Evolutionary conservation across 1,140 invertebrate species (phyloP).

Genomic region (Drosophila kurseongensis): DNA sequence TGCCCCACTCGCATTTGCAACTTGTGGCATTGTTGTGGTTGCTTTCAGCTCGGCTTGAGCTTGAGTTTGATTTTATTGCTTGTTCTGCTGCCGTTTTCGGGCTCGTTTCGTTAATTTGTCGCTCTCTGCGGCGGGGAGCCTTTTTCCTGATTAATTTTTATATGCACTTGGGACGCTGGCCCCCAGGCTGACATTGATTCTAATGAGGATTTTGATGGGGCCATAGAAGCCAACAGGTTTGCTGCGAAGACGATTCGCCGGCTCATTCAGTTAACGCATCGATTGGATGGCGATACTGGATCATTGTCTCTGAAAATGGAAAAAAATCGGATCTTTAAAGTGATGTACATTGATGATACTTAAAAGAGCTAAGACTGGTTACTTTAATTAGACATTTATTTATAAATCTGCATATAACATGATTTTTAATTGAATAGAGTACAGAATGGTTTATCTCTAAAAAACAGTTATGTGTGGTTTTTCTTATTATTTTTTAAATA

Average conservation of each 20-base stretch:
- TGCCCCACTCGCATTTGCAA: slow-evolving; percentile 60
- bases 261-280: background rate
- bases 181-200: slow-evolving; percentile 51
- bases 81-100: slow-evolving; percentile 54
- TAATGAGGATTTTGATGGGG: slow-evolving; percentile 45
- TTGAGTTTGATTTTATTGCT: slow-evolving; percentile 56
- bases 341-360: background rate
- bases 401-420: background rate
- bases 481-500: background rate
- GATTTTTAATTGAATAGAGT: too few relatives aligned
- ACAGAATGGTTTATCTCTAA: too few relatives aligned
- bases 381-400: background rate
- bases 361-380: background rate
- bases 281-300: too few relatives aligned
- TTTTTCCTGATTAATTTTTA: slow-evolving; percentile 58
- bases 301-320: background rate
- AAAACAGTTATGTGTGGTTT: background rate
- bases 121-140: slow-evolving; percentile 32
- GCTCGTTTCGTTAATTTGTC: slow-evolving; percentile 64
- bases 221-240: slow-evolving; percentile 25
- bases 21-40: slow-evolving; percentile 55
- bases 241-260: slow-evolving; percentile 13
- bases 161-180: slow-evolving; percentile 38
- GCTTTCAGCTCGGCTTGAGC: slow-evolving; percentile 17
- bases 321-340: background rate